These are phyloP conservation scores for Enteromius viviparus DNA, from an alignment of 2,797 vertebrate genomes.

Conservation along the genomic window DNA sequence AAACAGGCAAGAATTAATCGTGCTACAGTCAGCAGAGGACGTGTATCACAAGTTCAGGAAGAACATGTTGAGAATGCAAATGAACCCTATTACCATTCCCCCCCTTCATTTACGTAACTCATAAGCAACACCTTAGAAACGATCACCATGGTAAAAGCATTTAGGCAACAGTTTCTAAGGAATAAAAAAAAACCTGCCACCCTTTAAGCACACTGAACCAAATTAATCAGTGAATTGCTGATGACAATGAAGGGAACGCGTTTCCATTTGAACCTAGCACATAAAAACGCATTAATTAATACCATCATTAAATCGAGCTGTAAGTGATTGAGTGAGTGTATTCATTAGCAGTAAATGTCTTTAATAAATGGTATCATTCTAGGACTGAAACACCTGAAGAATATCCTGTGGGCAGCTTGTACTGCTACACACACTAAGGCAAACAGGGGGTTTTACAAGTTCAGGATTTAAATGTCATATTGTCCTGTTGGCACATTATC, in stretches of 20 bases:
- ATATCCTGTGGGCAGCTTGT: not conserved
- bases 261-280: slow-evolving; percentile 28
- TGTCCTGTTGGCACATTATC: slow-evolving; percentile 10
- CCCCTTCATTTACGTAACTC: slow-evolving; percentile 68
- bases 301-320: slow-evolving; percentile 28
- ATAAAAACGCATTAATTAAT: slow-evolving; percentile 37
- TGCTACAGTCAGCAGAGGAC: slow-evolving; percentile 23
- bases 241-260: slow-evolving; percentile 32
- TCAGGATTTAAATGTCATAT: slow-evolving; percentile 32
- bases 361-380: slow-evolving; percentile 13
- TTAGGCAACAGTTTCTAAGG: slow-evolving; percentile 71
- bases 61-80: slow-evolving; percentile 64
- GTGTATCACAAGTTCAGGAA: slow-evolving; percentile 51
- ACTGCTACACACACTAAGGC: slow-evolving; percentile 2
- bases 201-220: slow-evolving; percentile 49
- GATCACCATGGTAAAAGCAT: slow-evolving; percentile 74
- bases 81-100: slow-evolving; percentile 66
- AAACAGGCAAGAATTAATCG: slow-evolving; percentile 42
- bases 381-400: not conserved
- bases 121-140: slow-evolving; percentile 73
- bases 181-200: slow-evolving; percentile 41
- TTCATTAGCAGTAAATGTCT: slow-evolving; percentile 11
- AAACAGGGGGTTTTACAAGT: not conserved
- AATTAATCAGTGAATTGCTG: slow-evolving; percentile 30
- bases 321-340: not conserved